phyloP scores from a whole-genome alignment of 2,797 vertebrate species.

The Loriculus beryllinus region DNA sequence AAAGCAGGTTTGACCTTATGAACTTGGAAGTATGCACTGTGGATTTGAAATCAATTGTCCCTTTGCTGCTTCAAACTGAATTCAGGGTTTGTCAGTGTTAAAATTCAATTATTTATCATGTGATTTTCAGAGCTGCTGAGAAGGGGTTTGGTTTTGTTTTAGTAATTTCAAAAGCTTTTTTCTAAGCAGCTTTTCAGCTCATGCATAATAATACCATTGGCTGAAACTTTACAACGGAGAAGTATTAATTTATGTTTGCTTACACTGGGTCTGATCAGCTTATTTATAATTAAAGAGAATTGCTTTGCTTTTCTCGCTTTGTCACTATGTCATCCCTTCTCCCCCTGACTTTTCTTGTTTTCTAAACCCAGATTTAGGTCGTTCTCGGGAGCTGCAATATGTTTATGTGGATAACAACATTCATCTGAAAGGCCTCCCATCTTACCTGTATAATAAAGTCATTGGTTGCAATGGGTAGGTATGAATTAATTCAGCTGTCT shows the following conservation, averaged over 20 bases:
- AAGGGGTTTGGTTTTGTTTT: not conserved
- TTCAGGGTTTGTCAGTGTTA: not conserved
- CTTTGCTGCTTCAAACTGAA: constrained; percentile 12
- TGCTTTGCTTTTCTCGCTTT: not conserved
- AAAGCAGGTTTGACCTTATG: constrained; percentile 10
- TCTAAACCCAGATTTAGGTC: constrained; percentile 88
- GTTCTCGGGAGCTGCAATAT: constrained; percentile 91
- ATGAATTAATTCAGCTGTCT: not conserved
- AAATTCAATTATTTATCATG: constrained; percentile 36
- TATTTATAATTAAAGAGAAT: constrained; percentile 17
- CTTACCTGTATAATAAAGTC: constrained; percentile 91
- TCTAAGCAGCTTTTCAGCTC: not conserved
- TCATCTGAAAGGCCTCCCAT: constrained; percentile 87
- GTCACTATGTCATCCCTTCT: not conserved
- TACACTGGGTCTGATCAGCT: not conserved
- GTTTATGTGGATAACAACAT: constrained; percentile 92
- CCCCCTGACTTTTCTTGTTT: constrained; percentile 5
- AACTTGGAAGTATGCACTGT: not conserved
- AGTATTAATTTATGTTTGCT: constrained; percentile 21
- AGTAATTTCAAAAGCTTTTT: not conserved
- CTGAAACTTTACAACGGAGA: not conserved
- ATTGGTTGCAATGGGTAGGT: constrained; percentile 87
- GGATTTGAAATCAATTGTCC: not conserved
- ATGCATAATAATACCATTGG: not conserved
- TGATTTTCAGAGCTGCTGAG: not conserved